Base-by-base conservation (phyloP, 2,113 vertebrate genomes). In the Corynorhinus townsendii region DNA sequence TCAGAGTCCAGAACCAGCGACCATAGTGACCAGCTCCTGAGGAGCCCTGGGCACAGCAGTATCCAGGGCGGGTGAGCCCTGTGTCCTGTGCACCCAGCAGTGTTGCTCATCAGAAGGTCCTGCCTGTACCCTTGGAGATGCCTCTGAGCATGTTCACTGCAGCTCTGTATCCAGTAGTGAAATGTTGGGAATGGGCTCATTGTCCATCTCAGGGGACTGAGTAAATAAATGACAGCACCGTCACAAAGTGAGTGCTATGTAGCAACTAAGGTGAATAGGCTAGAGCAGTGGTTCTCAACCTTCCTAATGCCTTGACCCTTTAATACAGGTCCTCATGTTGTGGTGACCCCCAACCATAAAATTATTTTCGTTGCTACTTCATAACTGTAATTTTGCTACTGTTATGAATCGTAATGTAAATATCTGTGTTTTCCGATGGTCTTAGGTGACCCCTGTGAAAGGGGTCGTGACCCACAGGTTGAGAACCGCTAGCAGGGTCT, bases 111-210 rank as follows among this genome's bases (percentile, higher is more conserved):
- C 77, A 68, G 40, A 16, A 56, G 49, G 76, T 87, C 54, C 73
- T 3, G 2, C 1, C 0, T 7, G 62, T 40, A 26, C 22, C 30
- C 20, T 1, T 2, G 0, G 80, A 30, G 45, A 5, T 0, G 1
- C 4, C 16, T 24, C 1, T 5, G 26, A 11, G 56, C 33, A 0
- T 33, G 54, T 26, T 85, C 28, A 1, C 22, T 11, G 7, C 4
- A 17, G 86, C 12, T 72, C 45, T 30, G 9, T 43, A 4, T 75
- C 71, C 52, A 20, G 6, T 3, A 8, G 20, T 26, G 83, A 40
- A 72, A 28, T 1, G 5, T 1, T 64, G 30, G 30, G 45, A 59
- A 52, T 26, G 24, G 26, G 2, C 35, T 52, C 3, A 4, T 11
- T 45, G 45, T 20, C 11, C 72, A 0, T 59, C 54, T n/a, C 7